Evolutionary conservation across 2,797 vertebrate species (phyloP), one percentile per base, ranked within the genome.

Genomic region (Amblyopsis hoosieri): DNA sequence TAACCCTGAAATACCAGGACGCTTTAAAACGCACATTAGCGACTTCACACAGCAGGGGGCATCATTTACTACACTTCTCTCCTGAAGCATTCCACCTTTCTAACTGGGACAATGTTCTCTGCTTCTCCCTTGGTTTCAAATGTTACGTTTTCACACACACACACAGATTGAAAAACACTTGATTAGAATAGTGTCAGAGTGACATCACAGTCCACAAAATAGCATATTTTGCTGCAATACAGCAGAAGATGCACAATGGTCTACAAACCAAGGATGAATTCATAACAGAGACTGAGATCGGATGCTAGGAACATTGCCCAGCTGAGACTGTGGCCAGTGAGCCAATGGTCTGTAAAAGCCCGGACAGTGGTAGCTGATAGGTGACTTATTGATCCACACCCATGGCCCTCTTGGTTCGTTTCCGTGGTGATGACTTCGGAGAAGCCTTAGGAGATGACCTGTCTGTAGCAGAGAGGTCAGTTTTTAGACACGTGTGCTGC

Each of bases 371-470:
- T 45, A 45, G 65, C 71, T 56, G 23, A 46, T 55, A 66, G 15
- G 4, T 0, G 2, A 45, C 64, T 84, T 87, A 92, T 74, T 90
- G 89, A 77, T 92, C 91, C 0, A 71, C 57, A 58, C 91, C 91
- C 0, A 78, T 90, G 9, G 90, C 88, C 60, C 91, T 83, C 59
- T 91, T 92, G 80, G 87, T 83, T 64, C 91, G 80, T 79, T 93
- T 93, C 69, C 90, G 66, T 55, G 91, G 91, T 37, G 91, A 93
- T 4, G 85, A 84, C 87, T 87, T 91, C 3, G 91, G 91, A 1
- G 91, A 92, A 12, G 90, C 79, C 87, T 87, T 91, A 4, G 91
- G 91, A 1, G 91, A 92, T 13, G 90, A 78, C 58, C 86, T 90
- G 72, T 88, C 91, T 93, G 83, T 7, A 85, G 83, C n/a, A 78